A percentile compares a stretch with the other conserved stretches of the same genome.
Conservation (phyloP, 2,797 vertebrate genomes). For the Falco naumanni region DNA sequence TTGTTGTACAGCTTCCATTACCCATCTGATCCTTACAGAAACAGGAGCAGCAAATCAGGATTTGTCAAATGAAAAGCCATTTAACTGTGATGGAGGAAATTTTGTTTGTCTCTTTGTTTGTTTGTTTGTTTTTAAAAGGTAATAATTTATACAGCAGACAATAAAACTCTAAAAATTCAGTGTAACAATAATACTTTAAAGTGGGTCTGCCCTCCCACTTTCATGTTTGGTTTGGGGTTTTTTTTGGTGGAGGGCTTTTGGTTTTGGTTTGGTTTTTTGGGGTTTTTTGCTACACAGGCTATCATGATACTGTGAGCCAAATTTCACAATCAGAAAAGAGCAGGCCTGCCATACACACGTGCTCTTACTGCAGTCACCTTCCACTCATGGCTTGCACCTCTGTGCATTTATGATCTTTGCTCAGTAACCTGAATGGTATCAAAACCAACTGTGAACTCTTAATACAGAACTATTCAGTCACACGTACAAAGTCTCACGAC, state of each 20-base stretch:
- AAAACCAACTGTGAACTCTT: not conserved
- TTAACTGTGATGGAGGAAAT: not conserved
- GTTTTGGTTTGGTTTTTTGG: not conserved
- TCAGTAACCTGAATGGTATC: not conserved
- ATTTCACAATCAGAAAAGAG: not conserved
- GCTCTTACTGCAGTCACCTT: not conserved
- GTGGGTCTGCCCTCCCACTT: no score
- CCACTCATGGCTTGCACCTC: not conserved
- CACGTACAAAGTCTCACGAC: not conserved
- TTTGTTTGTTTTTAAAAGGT: no score
- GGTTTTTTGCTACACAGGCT: not conserved
- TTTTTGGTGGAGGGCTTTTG: no score
- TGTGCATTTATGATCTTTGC: not conserved
- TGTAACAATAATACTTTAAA: not conserved
- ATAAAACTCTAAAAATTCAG: not conserved
- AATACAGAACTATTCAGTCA: not conserved
- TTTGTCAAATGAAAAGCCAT: not conserved
- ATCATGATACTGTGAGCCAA: not conserved
- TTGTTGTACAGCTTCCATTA: constrained; percentile 54
- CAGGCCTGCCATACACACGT: not conserved
- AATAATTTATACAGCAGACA: not conserved
- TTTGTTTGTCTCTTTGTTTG: not conserved
- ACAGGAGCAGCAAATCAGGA: not conserved
- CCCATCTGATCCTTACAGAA: constrained; percentile 50
- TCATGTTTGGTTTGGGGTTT: no score